Percentiles rank a stretch among this genome's conserved stretches.
These are phyloP conservation scores for Tetropium fuscum DNA, from an alignment of 2,888 invertebrate genomes.

Conservation along the genomic window DNA sequence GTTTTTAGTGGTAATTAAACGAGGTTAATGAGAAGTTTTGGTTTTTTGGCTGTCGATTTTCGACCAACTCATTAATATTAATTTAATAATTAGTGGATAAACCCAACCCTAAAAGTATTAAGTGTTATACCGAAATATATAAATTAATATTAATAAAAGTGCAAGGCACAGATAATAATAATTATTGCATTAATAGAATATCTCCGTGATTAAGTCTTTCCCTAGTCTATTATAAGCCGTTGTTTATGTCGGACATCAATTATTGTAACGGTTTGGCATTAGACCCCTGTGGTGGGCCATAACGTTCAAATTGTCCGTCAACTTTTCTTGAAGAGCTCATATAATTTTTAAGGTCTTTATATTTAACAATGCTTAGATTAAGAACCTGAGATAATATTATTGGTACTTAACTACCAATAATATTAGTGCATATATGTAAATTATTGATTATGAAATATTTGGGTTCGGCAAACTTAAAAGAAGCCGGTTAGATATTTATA, in stretches of 20 bases:
- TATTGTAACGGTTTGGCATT: constrained; percentile 22
- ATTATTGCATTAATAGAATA: constrained; percentile 11
- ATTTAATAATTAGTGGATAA: constrained; percentile 9
- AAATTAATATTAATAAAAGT: too few relatives aligned
- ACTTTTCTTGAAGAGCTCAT: constrained; percentile 4
- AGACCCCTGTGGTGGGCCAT: constrained; percentile 25
- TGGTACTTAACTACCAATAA: too few relatives aligned
- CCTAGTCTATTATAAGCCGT: constrained; percentile 6
- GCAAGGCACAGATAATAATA: neutral
- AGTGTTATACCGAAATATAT: too few relatives aligned
- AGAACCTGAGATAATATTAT: constrained; percentile 3
- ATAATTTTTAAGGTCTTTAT: constrained; percentile 1
- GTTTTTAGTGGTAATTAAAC: neutral
- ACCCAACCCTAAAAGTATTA: neutral
- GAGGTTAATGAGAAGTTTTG: constrained; percentile 8
- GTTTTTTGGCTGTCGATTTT: constrained; percentile 15
- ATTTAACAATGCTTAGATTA: constrained; percentile 13
- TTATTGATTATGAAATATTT: too few relatives aligned
- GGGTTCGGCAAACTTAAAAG: too few relatives aligned
- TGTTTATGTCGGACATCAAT: constrained; percentile 24
- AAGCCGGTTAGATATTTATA: too few relatives aligned
- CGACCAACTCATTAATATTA: neutral
- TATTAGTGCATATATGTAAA: too few relatives aligned
- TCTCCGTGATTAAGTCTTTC: constrained; percentile 11
- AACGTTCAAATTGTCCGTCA: constrained; percentile 11